Conservation (phyloP, 2,888 invertebrate genomes). For the Zootermopsis nevadensis region DNA sequence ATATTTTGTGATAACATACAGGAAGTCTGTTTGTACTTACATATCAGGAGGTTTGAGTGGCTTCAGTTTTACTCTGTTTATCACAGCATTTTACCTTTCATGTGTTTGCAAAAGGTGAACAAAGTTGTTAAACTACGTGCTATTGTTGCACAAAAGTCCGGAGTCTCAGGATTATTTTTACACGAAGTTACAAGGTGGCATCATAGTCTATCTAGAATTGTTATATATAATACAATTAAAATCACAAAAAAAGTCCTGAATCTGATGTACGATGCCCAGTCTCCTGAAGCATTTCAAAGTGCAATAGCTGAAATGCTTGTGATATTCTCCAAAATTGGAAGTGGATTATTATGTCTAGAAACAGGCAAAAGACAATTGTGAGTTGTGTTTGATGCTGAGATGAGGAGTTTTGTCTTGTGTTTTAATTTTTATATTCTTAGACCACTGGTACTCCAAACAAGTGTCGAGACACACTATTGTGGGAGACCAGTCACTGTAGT, state of each 20-base stretch:
- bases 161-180: slow-evolving; percentile 47
- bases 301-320: slow-evolving; percentile 17
- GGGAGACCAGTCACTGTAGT: slow-evolving; percentile 18
- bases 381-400: slow-evolving; percentile 16
- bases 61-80: slow-evolving; percentile 1
- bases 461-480: background rate
- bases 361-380: slow-evolving; percentile 8
- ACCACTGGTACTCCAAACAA: slow-evolving; percentile 14
- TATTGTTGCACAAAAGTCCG: slow-evolving; percentile 27
- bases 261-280: background rate
- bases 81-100: slow-evolving; percentile 14
- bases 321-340: slow-evolving; percentile 20
- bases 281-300: slow-evolving; percentile 36
- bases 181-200: slow-evolving; percentile 35
- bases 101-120: slow-evolving; percentile 2
- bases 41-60: background rate
- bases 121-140: slow-evolving; percentile 33
- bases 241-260: slow-evolving; percentile 12
- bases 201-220: slow-evolving; percentile 40
- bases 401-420: slow-evolving; percentile 30
- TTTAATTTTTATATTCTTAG: slow-evolving; percentile 27
- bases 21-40: slow-evolving; percentile 5
- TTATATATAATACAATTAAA: slow-evolving; percentile 23
- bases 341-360: background rate
- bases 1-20: slow-evolving; percentile 24